phyloP scores from a whole-genome alignment of 2,113 vertebrate genomes.

The Notechis scutatus region DNA sequence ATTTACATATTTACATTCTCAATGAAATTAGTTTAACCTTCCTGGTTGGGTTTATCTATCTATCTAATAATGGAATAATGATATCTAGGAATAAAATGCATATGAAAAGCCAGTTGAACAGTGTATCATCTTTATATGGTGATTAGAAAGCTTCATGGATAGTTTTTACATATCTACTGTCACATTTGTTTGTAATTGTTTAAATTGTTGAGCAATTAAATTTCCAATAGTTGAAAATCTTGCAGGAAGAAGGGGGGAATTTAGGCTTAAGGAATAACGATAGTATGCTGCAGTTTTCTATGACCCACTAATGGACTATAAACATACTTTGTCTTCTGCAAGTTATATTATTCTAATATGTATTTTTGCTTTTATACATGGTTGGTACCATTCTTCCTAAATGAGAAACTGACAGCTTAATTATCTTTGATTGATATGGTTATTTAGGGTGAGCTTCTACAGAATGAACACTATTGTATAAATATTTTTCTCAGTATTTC shows the following conservation, averaged over 20 bases:
- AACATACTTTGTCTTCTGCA: constrained; percentile 16
- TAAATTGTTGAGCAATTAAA: constrained; percentile 40
- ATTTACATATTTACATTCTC: background rate
- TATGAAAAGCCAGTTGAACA: constrained; percentile 15
- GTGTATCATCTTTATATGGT: background rate
- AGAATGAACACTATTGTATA: constrained; percentile 43
- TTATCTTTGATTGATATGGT: constrained; percentile 64
- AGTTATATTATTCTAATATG: constrained; percentile 57
- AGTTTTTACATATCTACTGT: constrained; percentile 12
- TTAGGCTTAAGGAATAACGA: constrained; percentile 11
- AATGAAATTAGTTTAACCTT: background rate
- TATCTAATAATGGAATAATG: background rate
- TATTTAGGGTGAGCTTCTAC: constrained; percentile 53
- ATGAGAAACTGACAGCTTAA: constrained; percentile 66
- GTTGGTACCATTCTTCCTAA: constrained; percentile 53
- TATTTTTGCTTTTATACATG: constrained; percentile 44
- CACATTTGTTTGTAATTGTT: constrained; percentile 16
- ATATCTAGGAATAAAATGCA: background rate
- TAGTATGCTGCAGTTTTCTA: constrained; percentile 17
- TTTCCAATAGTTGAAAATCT: constrained; percentile 16
- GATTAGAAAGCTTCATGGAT: constrained; percentile 31
- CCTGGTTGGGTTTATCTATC: background rate
- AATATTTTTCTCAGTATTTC: constrained; percentile 22
- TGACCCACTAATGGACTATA: constrained; percentile 22
- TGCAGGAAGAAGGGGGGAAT: background rate